Conservation (phyloP, 2,797 vertebrate genomes). For the Malacoraja senta region DNA sequence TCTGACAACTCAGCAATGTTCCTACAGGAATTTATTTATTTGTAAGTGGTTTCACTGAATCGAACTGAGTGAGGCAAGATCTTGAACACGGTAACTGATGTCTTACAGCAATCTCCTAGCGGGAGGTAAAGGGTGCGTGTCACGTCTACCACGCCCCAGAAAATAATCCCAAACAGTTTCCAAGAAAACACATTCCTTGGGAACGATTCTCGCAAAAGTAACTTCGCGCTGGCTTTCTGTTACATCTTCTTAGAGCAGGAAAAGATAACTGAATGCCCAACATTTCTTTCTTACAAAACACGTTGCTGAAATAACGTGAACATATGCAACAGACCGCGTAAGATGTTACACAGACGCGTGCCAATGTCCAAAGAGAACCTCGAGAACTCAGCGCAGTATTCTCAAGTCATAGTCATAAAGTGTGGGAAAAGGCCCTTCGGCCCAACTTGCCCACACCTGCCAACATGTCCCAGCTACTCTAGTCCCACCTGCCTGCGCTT, state of each 20-base stretch:
- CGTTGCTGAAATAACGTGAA: neutral
- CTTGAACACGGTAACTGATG: neutral
- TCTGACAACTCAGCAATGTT: neutral
- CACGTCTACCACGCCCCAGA: neutral
- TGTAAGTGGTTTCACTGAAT: neutral
- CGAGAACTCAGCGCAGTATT: neutral
- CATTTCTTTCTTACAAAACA: neutral
- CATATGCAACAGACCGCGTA: neutral
- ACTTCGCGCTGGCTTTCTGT: neutral
- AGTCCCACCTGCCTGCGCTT: too few species aligned
- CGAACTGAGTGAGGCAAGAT: neutral
- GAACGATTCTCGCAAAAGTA: neutral
- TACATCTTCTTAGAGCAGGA: neutral
- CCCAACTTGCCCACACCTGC: too few species aligned
- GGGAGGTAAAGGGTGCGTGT: neutral
- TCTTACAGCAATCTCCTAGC: neutral
- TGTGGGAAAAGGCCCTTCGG: too few species aligned
- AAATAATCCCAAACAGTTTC: neutral
- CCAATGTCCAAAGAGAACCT: neutral
- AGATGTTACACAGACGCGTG: neutral
- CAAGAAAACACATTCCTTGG: neutral
- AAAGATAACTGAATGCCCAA: too few species aligned
- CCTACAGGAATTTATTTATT: neutral
- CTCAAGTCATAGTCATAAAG: too few species aligned
- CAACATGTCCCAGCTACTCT: too few species aligned